phyloP scores from a whole-genome alignment of 64 coral and sea anemone species.

The Montipora capricornis region DNA sequence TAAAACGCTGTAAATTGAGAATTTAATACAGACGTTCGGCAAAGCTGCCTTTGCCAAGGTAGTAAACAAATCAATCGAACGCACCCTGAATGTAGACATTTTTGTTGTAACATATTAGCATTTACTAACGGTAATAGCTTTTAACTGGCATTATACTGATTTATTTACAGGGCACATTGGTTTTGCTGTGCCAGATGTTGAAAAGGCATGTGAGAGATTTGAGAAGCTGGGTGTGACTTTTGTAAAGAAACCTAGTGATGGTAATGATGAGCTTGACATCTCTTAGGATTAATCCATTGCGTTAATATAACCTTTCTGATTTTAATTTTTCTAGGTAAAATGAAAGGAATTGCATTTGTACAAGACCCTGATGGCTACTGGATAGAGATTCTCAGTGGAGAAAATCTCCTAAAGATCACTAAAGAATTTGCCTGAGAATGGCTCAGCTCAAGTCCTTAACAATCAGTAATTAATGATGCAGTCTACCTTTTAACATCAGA shows the following conservation, averaged over 20 bases:
- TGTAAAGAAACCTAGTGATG: slow-evolving; percentile 97
- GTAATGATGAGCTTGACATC: slow-evolving; percentile 30
- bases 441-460: too few species aligned
- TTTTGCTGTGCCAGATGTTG: slow-evolving; percentile 88
- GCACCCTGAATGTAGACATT: too few species aligned
- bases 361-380: slow-evolving; percentile 98
- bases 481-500: too few species aligned
- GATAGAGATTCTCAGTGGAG: slow-evolving; percentile 93
- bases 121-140: background rate
- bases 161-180: slow-evolving; percentile 84
- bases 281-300: background rate
- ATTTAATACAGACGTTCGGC: too few species aligned
- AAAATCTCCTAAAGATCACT: slow-evolving; percentile 47
- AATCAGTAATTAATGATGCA: too few species aligned
- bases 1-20: too few species aligned
- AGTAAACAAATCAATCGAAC: too few species aligned
- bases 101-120: background rate
- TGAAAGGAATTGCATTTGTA: slow-evolving; percentile 96
- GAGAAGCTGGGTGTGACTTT: slow-evolving; percentile 90
- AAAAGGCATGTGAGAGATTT: slow-evolving; percentile 92
- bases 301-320: background rate
- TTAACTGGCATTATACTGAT: background rate
- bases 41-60: too few species aligned
- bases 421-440: slow-evolving; percentile 24
- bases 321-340: slow-evolving; percentile 66